Base-by-base conservation (phyloP, 2,888 invertebrate genomes). In the Pandemis cinnamomeana region DNA sequence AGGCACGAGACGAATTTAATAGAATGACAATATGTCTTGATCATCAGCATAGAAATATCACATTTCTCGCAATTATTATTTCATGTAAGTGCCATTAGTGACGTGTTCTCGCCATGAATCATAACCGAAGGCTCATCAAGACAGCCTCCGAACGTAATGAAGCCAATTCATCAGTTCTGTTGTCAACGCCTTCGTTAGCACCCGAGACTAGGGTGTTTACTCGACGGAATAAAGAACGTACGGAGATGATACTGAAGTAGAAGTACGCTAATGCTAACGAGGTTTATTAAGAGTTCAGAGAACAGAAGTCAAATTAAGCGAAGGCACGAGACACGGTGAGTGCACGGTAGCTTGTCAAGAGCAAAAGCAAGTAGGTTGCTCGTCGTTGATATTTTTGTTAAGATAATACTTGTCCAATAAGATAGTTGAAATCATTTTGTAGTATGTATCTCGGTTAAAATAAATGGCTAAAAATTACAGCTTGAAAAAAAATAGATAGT, bases 151-250 rank as follows among this genome's bases (percentile, higher is more conserved):
- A n/a, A 64, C 46, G 58, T 73, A 66, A 73, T 60, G 60, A 66
- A 48, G 70, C 58, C 53, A 53, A 70, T 70, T 70, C 73, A 70
- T 70, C 73, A 53, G 66, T 15, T 61, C 36, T 60, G 73, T 72
- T 62, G 67, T 62, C 67, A 6, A 7, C 70, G 55, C 55, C 66
- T 70, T 73, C 73, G 70, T 73, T 73, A 70, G 73, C 66, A 69
- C 69, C 64, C 69, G 69, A 73, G 63, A 69, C 73, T 62, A 7
- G 41, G 27, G 10, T 68, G 61, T 62, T 72, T 72, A 51, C 55
- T 20, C 61, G n/a, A n/a, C 5, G 60, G 48, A 46, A 63, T 68
- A 68, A 67, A 63, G 67, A 20, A 68, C 46, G n/a, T 7, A 63
- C 62, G 46, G 51, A 63, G 62, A 55, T 46, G 55, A 13, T 41